A percentile compares a stretch with the other conserved stretches of the same genome.
These are phyloP conservation scores for Macropodus opercularis DNA, from an alignment of 2,797 vertebrate species.

Conservation along the genomic window DNA sequence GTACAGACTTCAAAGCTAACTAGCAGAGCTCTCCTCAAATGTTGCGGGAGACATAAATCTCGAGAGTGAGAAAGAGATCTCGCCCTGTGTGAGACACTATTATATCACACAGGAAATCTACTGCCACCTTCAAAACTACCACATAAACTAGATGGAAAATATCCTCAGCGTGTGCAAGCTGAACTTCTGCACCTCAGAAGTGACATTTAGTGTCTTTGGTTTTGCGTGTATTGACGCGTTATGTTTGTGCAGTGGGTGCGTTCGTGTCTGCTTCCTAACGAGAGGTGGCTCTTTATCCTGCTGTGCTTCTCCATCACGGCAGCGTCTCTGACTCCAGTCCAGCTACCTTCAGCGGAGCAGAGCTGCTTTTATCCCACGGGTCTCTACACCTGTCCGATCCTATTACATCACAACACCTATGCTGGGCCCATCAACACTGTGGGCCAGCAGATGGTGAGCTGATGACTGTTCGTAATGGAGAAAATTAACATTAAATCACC, in stretches of 20 bases:
- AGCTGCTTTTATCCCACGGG: constrained; percentile 1
- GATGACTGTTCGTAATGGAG: constrained; percentile 54
- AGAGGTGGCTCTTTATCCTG: background rate
- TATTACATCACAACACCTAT: constrained; percentile 40
- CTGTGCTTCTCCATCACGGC: background rate
- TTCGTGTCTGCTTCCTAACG: background rate
- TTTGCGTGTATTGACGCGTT: background rate
- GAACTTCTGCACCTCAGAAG: background rate
- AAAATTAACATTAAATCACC: constrained; percentile 55
- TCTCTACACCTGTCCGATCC: constrained; percentile 48
- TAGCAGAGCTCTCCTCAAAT: constrained; percentile 7
- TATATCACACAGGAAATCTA: constrained; percentile 1
- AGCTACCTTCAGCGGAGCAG: background rate
- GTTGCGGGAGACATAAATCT: constrained; percentile 5
- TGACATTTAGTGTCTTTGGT: background rate
- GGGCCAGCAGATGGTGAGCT: constrained; percentile 56
- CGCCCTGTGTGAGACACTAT: background rate
- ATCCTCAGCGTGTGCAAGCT: background rate
- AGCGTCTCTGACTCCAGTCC: background rate
- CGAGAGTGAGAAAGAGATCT: constrained; percentile 1
- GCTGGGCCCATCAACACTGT: constrained; percentile 40
- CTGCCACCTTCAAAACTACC: background rate
- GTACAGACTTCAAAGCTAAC: constrained; percentile 30
- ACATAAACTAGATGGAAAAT: background rate
- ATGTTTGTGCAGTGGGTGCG: background rate